Conservation (phyloP, 2,888 invertebrate genomes). For the Antitype chi region DNA sequence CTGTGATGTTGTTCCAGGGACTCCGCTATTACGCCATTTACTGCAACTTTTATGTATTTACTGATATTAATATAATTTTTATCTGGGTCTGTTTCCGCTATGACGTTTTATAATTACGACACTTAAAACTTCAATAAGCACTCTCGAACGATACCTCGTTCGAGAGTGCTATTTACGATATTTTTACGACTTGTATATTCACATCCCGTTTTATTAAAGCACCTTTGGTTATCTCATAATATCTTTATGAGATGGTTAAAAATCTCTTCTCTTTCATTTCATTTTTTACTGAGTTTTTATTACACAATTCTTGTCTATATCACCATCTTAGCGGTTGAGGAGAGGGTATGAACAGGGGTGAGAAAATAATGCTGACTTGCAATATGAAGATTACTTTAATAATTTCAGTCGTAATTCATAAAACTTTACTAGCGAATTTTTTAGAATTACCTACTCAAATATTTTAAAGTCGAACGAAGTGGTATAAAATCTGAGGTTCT, state of each 20-base stretch:
- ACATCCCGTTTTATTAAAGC: slow-evolving; percentile 75
- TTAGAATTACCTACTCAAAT: slow-evolving; percentile 15
- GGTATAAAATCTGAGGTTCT: background rate
- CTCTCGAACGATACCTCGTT: too few species aligned
- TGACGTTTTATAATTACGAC: slow-evolving; percentile 21
- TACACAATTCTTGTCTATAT: slow-evolving; percentile 70
- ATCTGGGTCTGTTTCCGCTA: background rate
- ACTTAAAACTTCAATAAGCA: slow-evolving; percentile 38
- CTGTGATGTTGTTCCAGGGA: too few species aligned
- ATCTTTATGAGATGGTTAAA: slow-evolving; percentile 78
- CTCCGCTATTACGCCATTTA: too few species aligned
- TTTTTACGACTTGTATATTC: slow-evolving; percentile 79
- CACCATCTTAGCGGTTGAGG: slow-evolving; percentile 64
- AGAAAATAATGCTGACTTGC: slow-evolving; percentile 67
- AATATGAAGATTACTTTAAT: slow-evolving; percentile 64
- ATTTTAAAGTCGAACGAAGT: slow-evolving; percentile 27
- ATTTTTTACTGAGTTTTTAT: slow-evolving; percentile 75
- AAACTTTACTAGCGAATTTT: slow-evolving; percentile 51
- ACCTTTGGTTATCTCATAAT: slow-evolving; percentile 77
- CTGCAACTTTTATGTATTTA: too few species aligned
- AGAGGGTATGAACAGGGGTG: slow-evolving; percentile 64
- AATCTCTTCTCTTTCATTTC: slow-evolving; percentile 77
- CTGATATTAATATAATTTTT: slow-evolving; percentile 6
- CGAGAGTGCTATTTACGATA: slow-evolving; percentile 75
- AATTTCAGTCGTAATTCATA: slow-evolving; percentile 58